These are phyloP conservation scores for Gopherus evgoodei DNA, from an alignment of 2,113 vertebrate genomes.

Conservation along the genomic window DNA sequence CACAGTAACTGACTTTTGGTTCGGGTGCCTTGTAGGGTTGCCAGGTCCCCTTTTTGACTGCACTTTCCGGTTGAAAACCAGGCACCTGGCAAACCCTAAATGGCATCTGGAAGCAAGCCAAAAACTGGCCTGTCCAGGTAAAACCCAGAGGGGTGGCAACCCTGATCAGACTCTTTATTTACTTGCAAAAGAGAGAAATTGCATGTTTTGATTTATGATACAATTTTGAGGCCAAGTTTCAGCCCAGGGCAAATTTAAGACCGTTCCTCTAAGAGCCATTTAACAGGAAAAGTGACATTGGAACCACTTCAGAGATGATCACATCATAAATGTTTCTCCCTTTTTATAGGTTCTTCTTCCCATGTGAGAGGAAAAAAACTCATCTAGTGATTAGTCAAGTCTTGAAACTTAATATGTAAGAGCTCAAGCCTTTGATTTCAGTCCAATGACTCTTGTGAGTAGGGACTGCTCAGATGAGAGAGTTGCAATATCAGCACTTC, in stretches of 20 bases:
- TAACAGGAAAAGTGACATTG: background rate
- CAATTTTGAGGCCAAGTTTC: background rate
- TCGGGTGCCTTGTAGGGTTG: too few relatives aligned
- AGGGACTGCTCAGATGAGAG: background rate
- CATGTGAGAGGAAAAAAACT: background rate
- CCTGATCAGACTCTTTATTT: background rate
- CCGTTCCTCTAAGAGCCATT: background rate
- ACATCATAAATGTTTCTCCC: slow-evolving; percentile 4
- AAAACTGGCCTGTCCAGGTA: too few relatives aligned
- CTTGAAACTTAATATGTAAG: slow-evolving; percentile 1
- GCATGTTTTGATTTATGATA: background rate
- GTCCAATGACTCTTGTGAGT: background rate
- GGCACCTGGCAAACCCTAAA: too few relatives aligned
- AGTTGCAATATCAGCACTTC: background rate
- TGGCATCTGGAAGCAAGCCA: too few relatives aligned
- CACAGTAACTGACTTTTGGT: too few relatives aligned
- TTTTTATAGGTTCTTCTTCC: background rate
- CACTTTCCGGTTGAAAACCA: too few relatives aligned
- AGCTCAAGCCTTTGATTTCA: background rate
- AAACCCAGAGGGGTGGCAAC: too few relatives aligned
- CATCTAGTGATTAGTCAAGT: background rate
- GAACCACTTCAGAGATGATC: background rate
- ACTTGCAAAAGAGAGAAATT: background rate
- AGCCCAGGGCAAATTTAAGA: slow-evolving; percentile 14
- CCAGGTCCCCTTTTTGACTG: too few relatives aligned